phyloP scores from a whole-genome alignment of 2,113 vertebrate species.

The Anseranas semipalmata region DNA sequence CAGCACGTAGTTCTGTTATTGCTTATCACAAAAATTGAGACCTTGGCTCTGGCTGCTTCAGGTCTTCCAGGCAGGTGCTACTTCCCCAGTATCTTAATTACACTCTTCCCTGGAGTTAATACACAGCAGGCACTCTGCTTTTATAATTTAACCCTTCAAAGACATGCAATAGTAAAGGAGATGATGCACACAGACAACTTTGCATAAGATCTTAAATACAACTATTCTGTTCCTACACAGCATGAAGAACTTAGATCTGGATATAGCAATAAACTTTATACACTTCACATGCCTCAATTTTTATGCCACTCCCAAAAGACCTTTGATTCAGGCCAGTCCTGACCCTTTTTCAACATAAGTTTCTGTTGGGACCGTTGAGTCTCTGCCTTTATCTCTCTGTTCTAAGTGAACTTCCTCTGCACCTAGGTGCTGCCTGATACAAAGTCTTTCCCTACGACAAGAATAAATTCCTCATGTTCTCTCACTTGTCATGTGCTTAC shows the following conservation, averaged over 20 bases:
- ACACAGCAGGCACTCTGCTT: not conserved
- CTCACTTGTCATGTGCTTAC: not conserved
- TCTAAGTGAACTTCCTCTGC: not conserved
- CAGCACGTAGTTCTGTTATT: not conserved
- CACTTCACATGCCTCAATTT: not conserved
- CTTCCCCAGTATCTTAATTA: not conserved
- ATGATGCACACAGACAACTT: not conserved
- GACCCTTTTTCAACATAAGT: not conserved
- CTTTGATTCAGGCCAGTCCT: not conserved
- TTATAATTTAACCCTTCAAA: not conserved
- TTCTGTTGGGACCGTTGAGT: not conserved
- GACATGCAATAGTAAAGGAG: not conserved
- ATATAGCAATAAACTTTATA: not conserved
- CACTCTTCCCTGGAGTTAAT: not conserved
- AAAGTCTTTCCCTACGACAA: not conserved
- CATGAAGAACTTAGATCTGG: not conserved
- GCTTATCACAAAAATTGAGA: not conserved
- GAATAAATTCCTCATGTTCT: not conserved
- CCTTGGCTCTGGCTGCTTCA: not conserved
- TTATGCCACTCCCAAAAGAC: not conserved
- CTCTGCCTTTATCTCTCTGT: not conserved
- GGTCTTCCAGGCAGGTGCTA: not conserved
- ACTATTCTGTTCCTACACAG: not conserved
- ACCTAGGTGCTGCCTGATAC: not conserved
- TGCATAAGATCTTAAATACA: not conserved